phyloP scores from a whole-genome alignment of 2,888 invertebrate genomes.

The Taphrorychus bicolor region DNA sequence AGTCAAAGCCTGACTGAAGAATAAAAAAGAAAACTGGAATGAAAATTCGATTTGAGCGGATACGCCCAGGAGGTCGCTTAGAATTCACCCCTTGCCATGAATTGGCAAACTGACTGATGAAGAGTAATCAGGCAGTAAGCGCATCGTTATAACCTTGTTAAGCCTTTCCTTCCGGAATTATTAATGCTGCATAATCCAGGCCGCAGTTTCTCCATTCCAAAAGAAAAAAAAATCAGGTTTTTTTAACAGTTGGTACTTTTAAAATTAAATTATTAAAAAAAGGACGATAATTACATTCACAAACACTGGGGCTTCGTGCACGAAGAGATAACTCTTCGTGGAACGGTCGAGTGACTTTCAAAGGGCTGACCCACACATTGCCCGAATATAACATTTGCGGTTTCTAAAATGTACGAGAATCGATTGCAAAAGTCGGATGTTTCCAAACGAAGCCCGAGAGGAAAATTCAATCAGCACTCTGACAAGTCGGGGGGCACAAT shows the following conservation, averaged over 20 bases:
- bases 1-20: too few species aligned
- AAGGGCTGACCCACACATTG: too few species aligned
- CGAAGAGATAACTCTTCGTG: too few species aligned
- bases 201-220: not conserved
- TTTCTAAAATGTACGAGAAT: not conserved
- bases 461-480: constrained; percentile 31
- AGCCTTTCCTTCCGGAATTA: constrained; percentile 21
- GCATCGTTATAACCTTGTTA: constrained; percentile 32
- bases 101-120: constrained; percentile 32
- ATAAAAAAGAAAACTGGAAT: not conserved
- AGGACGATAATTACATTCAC: too few species aligned
- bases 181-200: constrained; percentile 16
- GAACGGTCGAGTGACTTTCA: too few species aligned
- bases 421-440: not conserved
- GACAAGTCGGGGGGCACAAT: constrained; percentile 31
- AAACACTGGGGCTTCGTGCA: too few species aligned
- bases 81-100: constrained; percentile 30
- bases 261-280: too few species aligned
- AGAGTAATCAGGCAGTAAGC: constrained; percentile 29
- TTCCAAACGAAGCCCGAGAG: constrained; percentile 14
- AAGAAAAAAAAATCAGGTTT: not conserved
- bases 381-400: too few species aligned
- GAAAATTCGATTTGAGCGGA: not conserved
- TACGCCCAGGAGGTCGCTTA: constrained; percentile 18
- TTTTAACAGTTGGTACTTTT: not conserved